Base-by-base conservation (phyloP, 2,888 invertebrate genomes). In the Euzophera pinguis region DNA sequence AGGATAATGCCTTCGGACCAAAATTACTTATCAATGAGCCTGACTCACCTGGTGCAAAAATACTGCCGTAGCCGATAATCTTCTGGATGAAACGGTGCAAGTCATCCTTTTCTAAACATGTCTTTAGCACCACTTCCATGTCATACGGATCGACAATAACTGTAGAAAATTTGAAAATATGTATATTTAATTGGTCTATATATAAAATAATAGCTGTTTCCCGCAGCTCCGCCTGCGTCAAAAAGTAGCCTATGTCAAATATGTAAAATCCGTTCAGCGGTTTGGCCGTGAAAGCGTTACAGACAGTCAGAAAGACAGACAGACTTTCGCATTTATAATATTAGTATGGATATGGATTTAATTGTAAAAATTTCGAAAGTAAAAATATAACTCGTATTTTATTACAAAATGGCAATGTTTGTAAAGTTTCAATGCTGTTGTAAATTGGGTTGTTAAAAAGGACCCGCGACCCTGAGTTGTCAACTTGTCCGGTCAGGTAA, bases 91-190 rank as follows among this genome's bases (percentile, higher is more conserved):
- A 85, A 32, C 81, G 69, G 54, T 86, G 84, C 0, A 84, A 67
- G 38, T 84, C 80, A 17, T 85, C 86, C 55, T 85, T 90, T 60
- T 88, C 85, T 57, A 90, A 29, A 42, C 84, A 86, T 0, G 77
- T 75, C 64, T 84, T 90, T 55, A 88, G 53, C 14, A 89, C 65
- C 58, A 79, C 57, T 62, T 88, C 88, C 29, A 79, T 53, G 51
- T 88, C 88, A 1, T 66, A 63, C 0, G 88, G 87, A 58, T 89
- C 61, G 1, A 74, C 57, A 9, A 78, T n/a, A 2, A 84, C 87
- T 88, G 62, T n/a, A 53, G 39, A 56, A 50, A 55, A 56, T 58
- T 49, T 29, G 8, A 9, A 39, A 7, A 5, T 1, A 38, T 38
- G 1, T 14, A 39, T 9, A 16, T 39, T 29, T 29, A 29, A 29